Conservation (phyloP, 2,797 vertebrate species). For the Rhynchonycteris naso region DNA sequence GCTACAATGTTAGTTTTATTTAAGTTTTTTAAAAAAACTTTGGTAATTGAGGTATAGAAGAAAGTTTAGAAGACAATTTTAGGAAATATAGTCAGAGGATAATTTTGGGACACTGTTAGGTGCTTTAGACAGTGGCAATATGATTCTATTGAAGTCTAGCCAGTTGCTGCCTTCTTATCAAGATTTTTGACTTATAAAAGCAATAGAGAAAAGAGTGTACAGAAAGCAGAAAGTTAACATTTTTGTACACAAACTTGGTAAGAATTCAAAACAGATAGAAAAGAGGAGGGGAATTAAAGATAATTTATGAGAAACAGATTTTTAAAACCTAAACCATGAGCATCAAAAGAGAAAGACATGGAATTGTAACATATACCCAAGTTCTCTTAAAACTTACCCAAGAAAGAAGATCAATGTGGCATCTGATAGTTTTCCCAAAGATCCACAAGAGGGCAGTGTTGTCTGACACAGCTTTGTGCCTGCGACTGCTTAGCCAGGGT, state of each 20-base stretch:
- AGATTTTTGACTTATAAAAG: background rate
- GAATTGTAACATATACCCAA: background rate
- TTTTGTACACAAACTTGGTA: background rate
- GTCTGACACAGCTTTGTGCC: background rate
- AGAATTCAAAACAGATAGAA: background rate
- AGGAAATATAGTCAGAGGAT: background rate
- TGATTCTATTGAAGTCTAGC: background rate
- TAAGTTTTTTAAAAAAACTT: background rate
- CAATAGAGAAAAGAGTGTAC: background rate
- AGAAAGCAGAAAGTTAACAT: background rate
- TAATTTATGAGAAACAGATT: background rate
- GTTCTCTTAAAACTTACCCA: background rate
- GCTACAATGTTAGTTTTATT: background rate
- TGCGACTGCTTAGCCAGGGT: background rate
- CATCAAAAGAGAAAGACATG: background rate
- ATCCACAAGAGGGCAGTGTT: background rate
- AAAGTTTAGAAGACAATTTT: background rate
- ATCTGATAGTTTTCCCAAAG: background rate
- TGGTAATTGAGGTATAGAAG: background rate
- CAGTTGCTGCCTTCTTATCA: background rate
- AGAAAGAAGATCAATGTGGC: background rate
- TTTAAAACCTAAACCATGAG: background rate
- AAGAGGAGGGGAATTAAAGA: background rate
- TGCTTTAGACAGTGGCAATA: slow-evolving; percentile 2
- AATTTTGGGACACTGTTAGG: background rate